Base-by-base conservation (phyloP, 2,797 vertebrate genomes). In the Tauraco hartlaubi region DNA sequence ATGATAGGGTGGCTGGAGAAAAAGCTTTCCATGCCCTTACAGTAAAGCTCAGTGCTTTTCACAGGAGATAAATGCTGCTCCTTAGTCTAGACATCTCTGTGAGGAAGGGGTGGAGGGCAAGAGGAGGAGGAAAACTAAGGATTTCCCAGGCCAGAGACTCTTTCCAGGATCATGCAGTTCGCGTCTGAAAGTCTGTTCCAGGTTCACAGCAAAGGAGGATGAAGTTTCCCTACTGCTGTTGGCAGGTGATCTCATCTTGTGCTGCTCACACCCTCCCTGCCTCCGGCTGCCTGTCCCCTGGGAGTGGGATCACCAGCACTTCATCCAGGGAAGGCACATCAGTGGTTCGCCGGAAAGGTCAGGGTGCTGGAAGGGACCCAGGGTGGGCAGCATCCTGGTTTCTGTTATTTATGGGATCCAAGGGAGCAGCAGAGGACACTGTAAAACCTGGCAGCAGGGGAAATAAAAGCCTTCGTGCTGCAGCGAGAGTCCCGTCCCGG, bases 211-310 rank as follows among this genome's bases (percentile, higher is more conserved):
- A 78, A 91, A 97, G 79, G 55, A 95, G 67, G 93, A 90, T 86
- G 92, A 78, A 83, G 85, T 77, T 94, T 92, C 94, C 91, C 87
- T 84, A 73, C 75, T 93, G 95, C 71, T 90, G 87, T 19, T 97
- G 95, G 96, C 96, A 96, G 88, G 81, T 92, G 96, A 97, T 88
- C 91, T 96, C 96, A 97, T 88, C 93, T 95, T 95, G 97, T 58
- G 96, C 22, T 67, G 68, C 46, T 95, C 94, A 95, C 91, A 63
- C 90, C 84, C 93, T 88, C 73, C 63, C 90, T 93, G 91, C 94
- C 92, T 85, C 76, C 37, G 52, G 96, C 97, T 66, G 88, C 84
- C 49, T 46, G 58, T 56, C 72, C 74, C 54, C 8, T 0, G 17
- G 75, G 94, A 89, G 80, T 69, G 85, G 81, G 64, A 93, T 94